Conservation (phyloP, 1,140 invertebrate species). For the Drosophila seguyi region DNA sequence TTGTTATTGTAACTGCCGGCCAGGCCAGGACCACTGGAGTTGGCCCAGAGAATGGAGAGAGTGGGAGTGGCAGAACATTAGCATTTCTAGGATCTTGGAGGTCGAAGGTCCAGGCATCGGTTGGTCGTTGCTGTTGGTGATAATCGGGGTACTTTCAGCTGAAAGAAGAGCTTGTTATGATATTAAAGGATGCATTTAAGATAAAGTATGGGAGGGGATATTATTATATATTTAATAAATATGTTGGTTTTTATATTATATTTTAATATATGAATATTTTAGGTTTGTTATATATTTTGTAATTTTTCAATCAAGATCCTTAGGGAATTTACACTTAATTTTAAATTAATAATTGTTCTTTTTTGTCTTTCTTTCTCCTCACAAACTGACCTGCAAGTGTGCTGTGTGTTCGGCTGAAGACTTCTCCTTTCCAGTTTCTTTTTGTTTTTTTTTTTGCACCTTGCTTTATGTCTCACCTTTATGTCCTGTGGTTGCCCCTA, state of each 20-base stretch:
- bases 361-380: not conserved
- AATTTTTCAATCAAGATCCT: too few species aligned
- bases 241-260: not conserved
- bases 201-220: accelerated
- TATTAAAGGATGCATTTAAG: not conserved
- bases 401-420: not conserved
- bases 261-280: not conserved
- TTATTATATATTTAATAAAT: not conserved
- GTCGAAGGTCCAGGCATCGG: not conserved
- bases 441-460: constrained; percentile 14
- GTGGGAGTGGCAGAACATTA: constrained; percentile 49
- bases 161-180: not conserved
- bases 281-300: too few species aligned
- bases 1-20: constrained; percentile 33
- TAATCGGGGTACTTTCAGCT: constrained; percentile 2
- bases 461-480: constrained; percentile 55
- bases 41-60: constrained; percentile 1
- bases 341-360: not conserved
- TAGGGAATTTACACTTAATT: not conserved
- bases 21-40: constrained; percentile 25
- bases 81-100: constrained; percentile 65
- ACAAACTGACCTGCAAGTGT: constrained; percentile 3
- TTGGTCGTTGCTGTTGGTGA: constrained; percentile 1
- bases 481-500: constrained; percentile 52
- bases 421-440: not conserved